phyloP scores from a whole-genome alignment of 2,113 vertebrate genomes.

The Hydrochoerus hydrochaeris region DNA sequence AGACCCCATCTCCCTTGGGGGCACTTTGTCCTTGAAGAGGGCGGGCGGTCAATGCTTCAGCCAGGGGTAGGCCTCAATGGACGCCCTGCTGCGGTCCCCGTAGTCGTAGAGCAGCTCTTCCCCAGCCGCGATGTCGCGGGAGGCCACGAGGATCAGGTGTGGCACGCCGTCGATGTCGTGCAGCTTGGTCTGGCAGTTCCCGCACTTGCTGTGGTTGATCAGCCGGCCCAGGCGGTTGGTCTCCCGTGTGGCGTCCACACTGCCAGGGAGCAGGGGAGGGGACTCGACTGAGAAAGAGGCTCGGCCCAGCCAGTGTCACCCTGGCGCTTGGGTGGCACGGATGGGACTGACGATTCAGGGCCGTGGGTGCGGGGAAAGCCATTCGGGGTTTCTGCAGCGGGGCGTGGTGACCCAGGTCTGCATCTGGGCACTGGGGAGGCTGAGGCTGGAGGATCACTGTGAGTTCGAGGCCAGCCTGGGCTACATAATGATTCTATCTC shows the following conservation, averaged over 20 bases:
- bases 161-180: constrained; percentile 93
- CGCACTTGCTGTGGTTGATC: constrained; percentile 97
- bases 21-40: constrained; percentile 72
- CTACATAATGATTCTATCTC: neutral
- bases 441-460: neutral
- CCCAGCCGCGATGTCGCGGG: constrained; percentile 91
- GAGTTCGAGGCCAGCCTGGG: neutral
- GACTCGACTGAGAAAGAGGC: neutral
- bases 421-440: neutral
- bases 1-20: constrained; percentile 73
- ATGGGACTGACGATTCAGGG: neutral
- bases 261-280: constrained; percentile 71
- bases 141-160: constrained; percentile 96
- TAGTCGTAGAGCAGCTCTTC: constrained; percentile 98
- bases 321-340: neutral
- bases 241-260: constrained; percentile 96
- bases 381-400: neutral
- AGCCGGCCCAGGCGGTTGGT: constrained; percentile 92
- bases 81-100: constrained; percentile 95
- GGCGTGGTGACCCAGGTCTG: neutral
- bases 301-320: neutral
- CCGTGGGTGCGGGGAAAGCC: neutral
- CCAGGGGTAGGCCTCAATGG: constrained; percentile 95
- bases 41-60: constrained; percentile 90
- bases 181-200: constrained; percentile 96